Percentiles rank a stretch among this genome's conserved stretches.
phyloP scores from a whole-genome alignment of 2,113 vertebrate species.

The Brachirus orientalis region DNA sequence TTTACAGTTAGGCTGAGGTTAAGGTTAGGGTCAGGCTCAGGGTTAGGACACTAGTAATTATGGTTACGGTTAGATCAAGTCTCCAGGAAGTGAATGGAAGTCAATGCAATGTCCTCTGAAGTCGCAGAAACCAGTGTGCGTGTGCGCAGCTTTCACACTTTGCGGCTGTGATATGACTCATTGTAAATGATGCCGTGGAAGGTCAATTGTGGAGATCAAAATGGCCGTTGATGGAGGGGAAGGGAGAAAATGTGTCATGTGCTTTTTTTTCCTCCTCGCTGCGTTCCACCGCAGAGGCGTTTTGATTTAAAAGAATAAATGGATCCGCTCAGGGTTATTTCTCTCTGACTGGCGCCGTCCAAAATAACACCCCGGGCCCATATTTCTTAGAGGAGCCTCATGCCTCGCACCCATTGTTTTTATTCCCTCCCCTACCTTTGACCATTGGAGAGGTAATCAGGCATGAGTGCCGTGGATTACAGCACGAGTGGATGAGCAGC shows the following conservation, averaged over 20 bases:
- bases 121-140: too few relatives aligned
- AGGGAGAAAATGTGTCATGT: slow-evolving; percentile 71
- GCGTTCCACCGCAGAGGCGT: slow-evolving; percentile 58
- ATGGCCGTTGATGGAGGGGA: slow-evolving; percentile 78
- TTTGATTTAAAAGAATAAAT: slow-evolving; percentile 79
- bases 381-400: slow-evolving; percentile 72
- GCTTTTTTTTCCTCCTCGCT: slow-evolving; percentile 60
- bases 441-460: slow-evolving; percentile 83
- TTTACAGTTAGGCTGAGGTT: too few relatives aligned
- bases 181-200: slow-evolving; percentile 84
- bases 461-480: slow-evolving; percentile 80
- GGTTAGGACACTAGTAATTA: too few relatives aligned
- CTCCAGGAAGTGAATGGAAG: too few relatives aligned
- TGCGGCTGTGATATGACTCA: slow-evolving; percentile 80
- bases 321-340: slow-evolving; percentile 75
- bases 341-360: slow-evolving; percentile 75
- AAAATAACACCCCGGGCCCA: slow-evolving; percentile 76
- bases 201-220: slow-evolving; percentile 85
- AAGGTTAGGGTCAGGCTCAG: too few relatives aligned
- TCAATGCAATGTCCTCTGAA: too few relatives aligned
- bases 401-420: slow-evolving; percentile 77
- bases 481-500: slow-evolving; percentile 83
- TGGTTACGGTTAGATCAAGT: too few relatives aligned
- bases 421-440: slow-evolving; percentile 80
- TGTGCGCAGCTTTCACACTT: slow-evolving; percentile 61